Conservation (phyloP, 2,113 vertebrate species). For the Turnix velox region DNA sequence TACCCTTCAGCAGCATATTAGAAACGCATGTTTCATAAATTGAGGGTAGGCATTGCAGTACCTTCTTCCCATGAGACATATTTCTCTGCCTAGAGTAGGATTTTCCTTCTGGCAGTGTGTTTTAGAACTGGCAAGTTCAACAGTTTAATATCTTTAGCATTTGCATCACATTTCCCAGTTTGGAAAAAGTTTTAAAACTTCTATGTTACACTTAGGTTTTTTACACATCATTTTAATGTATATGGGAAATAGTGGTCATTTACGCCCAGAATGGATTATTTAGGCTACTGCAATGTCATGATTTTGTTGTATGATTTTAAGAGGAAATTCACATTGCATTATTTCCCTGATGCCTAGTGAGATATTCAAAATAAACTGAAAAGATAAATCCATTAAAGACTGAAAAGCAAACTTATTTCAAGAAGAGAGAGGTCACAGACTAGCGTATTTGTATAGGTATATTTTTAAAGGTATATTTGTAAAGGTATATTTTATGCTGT, state of each 20-base stretch:
- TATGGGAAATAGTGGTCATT: background rate
- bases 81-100: slow-evolving; percentile 28
- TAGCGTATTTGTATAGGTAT: background rate
- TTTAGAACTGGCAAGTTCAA: background rate
- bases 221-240: background rate
- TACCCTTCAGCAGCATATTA: slow-evolving; percentile 42
- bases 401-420: background rate
- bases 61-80: slow-evolving; percentile 21
- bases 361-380: background rate
- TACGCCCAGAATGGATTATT: background rate
- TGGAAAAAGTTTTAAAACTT: background rate
- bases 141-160: slow-evolving; percentile 21
- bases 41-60: slow-evolving; percentile 1
- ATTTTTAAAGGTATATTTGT: too few relatives aligned
- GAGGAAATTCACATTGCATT: background rate
- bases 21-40: slow-evolving; percentile 50
- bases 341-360: background rate
- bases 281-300: background rate
- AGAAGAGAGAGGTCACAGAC: background rate
- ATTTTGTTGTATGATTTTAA: background rate
- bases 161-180: background rate
- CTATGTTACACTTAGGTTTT: background rate
- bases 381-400: background rate
- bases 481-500: background rate
- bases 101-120: slow-evolving; percentile 26